A percentile compares a stretch with the other conserved stretches of the same genome.
These are phyloP conservation scores for Chrysomallon squamiferum DNA, from an alignment of 1,140 invertebrate species.

Conservation along the genomic window DNA sequence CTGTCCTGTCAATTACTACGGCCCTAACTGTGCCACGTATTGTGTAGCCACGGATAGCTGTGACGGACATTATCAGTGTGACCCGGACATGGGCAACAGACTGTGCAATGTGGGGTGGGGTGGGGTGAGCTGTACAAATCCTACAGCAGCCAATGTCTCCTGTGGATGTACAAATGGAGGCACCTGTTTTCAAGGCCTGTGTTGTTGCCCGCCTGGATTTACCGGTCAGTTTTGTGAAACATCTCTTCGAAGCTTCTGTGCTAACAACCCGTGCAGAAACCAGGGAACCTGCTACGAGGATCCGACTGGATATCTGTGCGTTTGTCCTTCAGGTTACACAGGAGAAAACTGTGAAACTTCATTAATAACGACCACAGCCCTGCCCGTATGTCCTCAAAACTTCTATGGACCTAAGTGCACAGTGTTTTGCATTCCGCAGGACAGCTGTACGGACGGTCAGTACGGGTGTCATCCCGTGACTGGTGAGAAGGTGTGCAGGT, in stretches of 20 bases:
- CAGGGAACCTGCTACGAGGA: conserved; percentile 23
- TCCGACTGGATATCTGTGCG: conserved; percentile 16
- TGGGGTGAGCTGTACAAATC: conserved; percentile 77
- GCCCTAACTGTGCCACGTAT: conserved; percentile 12
- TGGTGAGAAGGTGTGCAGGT: conserved; percentile 84
- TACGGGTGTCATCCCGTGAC: conserved; percentile 77
- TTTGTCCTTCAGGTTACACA: conserved; percentile 84
- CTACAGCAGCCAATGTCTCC: background rate
- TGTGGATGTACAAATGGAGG: conserved; percentile 29
- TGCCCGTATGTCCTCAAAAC: background rate
- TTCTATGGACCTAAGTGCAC: conserved; percentile 17
- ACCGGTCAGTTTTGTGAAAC: conserved; percentile 16
- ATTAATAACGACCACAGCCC: background rate
- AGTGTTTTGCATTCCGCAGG: conserved; percentile 11
- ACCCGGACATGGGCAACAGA: conserved; percentile 73
- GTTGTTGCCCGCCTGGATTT: conserved; percentile 20
- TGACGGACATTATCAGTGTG: conserved; percentile 84
- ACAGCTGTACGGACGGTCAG: conserved; percentile 70
- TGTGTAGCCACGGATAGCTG: conserved; percentile 21
- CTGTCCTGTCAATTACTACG: conserved; percentile 22
- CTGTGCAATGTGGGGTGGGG: conserved; percentile 86
- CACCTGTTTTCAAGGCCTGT: conserved; percentile 18
- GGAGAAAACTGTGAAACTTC: conserved; percentile 84
- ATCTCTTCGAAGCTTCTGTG: conserved; percentile 5
- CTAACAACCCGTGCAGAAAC: conserved; percentile 24